Base-by-base conservation (phyloP, 2,797 vertebrate genomes). In the Arremon aurantiirostris region DNA sequence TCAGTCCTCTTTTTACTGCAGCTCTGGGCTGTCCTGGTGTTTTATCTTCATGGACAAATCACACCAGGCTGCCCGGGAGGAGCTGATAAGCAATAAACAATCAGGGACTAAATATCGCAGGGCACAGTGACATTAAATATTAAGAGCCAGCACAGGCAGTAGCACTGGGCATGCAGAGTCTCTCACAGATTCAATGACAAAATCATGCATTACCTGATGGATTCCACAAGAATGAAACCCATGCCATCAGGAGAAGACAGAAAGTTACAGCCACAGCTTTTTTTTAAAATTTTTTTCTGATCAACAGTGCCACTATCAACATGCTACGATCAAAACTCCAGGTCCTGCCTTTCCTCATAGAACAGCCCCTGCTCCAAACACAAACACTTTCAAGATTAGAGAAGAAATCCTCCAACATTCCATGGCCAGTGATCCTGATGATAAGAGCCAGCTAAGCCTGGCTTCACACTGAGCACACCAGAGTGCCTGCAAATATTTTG, bases 51-150 rank as follows among this genome's bases (percentile, higher is more conserved):
- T 2, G 69, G 87, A 69, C 81, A 92, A 93, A 96, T 84, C 70
- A 52, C 69, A 90, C 30, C 60, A 61, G 61, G 69, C 57, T 70
- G 72, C 47, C 24, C 72, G 26, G 64, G 63, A 93, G 50, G 79
- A 63, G 84, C 15, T 61, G 89, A 86, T 87, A 95, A 95, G 95
- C 72, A 91, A 79, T 49, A 77, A 90, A 69, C 1, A 16, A 89
- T 70, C 52, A 50, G 37, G 15, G 60, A 75, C 89, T 82, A 91
- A 95, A 77, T 66, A 95, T 39, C 8, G 0, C 70, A 73, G 39
- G 44, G 50, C 44, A 83, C 30, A 61, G 82, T 9, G 49, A 75
- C 70, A 66, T 85, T 75, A 80, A 77, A 59, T 65, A 60, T 68
- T 83, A 72, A 88, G 20, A 72, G 14, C 46, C 47, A 61, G 56